Evolutionary conservation across 1,140 invertebrate genomes (phyloP), one percentile per base, ranked within the genome.

Genomic region (Megathymus violae): DNA sequence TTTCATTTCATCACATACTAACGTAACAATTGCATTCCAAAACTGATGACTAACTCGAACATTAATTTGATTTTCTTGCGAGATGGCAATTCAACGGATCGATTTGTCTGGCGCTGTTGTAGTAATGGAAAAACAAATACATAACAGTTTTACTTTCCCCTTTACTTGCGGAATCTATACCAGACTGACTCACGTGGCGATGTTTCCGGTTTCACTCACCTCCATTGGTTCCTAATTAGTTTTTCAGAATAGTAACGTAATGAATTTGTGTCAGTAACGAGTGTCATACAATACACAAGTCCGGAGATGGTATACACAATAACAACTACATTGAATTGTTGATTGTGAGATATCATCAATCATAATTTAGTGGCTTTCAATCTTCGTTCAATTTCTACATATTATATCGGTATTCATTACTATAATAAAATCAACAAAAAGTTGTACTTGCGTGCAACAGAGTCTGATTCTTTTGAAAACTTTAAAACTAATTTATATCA

Each of bases 131-230:
- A 85, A 85, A 83, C 86, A 88, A 89, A 85, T 79, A 89, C 69
- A 69, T 82, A 89, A 85, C 78, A 89, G 70, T 71, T 82, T 84
- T 78, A 87, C 85, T 88, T 89, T 89, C 85, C 81, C 85, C 84
- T 88, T 82, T 89, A 85, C 75, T 86, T 84, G 70, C 73, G 44
- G 71, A 67, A 67, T 73, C 78, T 74, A 79, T 78, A 81, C 74
- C 74, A 67, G 64, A 67, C 76, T 86, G 81, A 89, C 74, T 81
- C 81, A 85, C 58, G 67, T 84, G 76, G 62, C 74, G 71, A 76
- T 74, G 62, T 80, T 86, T 86, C 87, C 82, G 79, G 74, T 88
- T 89, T 89, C 82, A 82, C 85, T 74, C 25, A 70, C 71, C 68
- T 69, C 67, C 67, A 61, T 69, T 59, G 62, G 34, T 46, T 16